phyloP scores from a whole-genome alignment of 2,113 vertebrate genomes.

The Phaethornis superciliosus region DNA sequence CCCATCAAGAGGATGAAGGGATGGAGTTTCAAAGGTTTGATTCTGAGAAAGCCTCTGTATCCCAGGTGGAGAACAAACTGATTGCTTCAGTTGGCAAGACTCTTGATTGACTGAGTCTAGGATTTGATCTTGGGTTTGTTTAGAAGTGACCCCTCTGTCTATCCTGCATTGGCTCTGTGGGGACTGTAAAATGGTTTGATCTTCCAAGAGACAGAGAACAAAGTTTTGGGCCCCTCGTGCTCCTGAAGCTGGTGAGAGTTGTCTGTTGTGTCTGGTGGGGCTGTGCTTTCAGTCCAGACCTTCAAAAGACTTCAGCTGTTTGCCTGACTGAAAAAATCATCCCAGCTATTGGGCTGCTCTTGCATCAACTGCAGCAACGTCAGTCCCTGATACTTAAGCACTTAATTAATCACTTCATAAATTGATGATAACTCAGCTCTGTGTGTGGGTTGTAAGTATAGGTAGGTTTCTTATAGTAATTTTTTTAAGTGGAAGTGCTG shows the following conservation, averaged over 20 bases:
- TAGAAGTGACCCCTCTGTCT: background rate
- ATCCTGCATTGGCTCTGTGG: background rate
- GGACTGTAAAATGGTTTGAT: background rate
- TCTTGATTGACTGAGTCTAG: background rate
- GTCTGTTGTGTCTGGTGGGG: rapidly evolving
- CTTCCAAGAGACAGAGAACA: background rate
- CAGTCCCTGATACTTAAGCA: background rate
- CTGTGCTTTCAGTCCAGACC: background rate
- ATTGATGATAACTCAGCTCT: background rate
- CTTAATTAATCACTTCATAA: background rate
- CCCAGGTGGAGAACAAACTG: background rate
- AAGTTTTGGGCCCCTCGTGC: background rate
- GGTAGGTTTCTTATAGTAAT: background rate
- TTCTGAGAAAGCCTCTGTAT: background rate
- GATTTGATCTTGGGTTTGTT: background rate
- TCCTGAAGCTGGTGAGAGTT: background rate
- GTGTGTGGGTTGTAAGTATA: background rate
- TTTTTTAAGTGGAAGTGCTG: background rate
- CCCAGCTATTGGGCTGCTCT: background rate
- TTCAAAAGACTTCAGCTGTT: background rate
- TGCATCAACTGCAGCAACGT: rapidly evolving
- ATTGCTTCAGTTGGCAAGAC: background rate
- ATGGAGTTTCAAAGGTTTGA: background rate
- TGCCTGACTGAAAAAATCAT: background rate
- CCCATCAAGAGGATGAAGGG: background rate